phyloP scores from a whole-genome alignment of 2,888 invertebrate species.

The Drosophila flavopinicola region DNA sequence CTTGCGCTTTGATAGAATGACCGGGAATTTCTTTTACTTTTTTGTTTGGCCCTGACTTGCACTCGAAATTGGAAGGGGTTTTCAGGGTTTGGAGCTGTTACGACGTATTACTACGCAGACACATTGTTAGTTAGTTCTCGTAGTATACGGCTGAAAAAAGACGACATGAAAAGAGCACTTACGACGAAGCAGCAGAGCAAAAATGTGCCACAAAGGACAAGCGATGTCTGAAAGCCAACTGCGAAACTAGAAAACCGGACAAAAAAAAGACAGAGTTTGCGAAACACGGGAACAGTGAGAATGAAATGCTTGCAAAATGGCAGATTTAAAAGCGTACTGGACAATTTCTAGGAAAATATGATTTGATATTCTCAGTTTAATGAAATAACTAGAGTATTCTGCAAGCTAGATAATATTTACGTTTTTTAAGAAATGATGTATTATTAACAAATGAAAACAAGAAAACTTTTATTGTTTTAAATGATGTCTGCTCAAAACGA shows the following conservation, averaged over 20 bases:
- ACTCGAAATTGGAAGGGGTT: constrained; percentile 5
- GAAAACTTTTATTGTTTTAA: too few species aligned
- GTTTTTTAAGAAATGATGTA: not conserved
- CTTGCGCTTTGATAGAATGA: constrained; percentile 59
- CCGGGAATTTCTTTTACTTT: constrained; percentile 39
- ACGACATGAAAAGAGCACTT: constrained; percentile 24
- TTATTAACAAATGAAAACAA: too few species aligned
- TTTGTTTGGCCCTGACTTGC: constrained; percentile 59
- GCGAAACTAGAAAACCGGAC: constrained; percentile 7
- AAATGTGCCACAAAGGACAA: constrained; percentile 73
- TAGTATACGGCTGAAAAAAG: constrained; percentile 66
- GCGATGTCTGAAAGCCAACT: constrained; percentile 50
- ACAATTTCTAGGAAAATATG: not conserved
- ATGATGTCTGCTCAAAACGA: not conserved
- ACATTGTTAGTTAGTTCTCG: constrained; percentile 61
- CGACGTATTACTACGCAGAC: constrained; percentile 44
- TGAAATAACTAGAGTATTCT: too few species aligned
- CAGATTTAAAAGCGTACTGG: not conserved
- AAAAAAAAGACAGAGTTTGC: not conserved
- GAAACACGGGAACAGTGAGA: constrained; percentile 3
- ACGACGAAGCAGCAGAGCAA: constrained; percentile 10
- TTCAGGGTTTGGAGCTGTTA: constrained; percentile 15
- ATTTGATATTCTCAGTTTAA: too few species aligned
- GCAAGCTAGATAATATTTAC: too few species aligned
- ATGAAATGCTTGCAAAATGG: too few species aligned